A percentile compares a stretch with the other conserved stretches of the same genome.
These are phyloP conservation scores for Pasiphila rectangulata DNA, from an alignment of 2,888 invertebrate genomes.

Conservation along the genomic window DNA sequence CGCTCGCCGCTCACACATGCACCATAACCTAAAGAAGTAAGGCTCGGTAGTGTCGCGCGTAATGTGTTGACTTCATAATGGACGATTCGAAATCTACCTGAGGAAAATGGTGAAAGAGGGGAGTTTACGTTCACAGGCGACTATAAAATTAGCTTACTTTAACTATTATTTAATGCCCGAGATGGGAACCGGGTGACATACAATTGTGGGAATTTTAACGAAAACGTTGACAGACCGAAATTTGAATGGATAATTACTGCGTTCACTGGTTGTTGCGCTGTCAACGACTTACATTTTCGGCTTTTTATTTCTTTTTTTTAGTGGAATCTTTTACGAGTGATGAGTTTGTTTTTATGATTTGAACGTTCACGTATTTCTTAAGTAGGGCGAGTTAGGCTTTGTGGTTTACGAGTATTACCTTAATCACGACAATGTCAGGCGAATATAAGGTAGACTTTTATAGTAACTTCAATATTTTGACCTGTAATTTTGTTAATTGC, in stretches of 20 bases:
- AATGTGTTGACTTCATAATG: conserved; percentile 63
- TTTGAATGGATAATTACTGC: conserved; percentile 62
- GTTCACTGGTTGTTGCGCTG: conserved; percentile 43
- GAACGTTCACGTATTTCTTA: conserved; percentile 8
- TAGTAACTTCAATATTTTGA: not conserved
- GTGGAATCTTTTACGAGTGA: conserved; percentile 22
- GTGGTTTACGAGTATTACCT: not conserved
- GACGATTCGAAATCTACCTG: conserved; percentile 46
- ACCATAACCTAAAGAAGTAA: conserved; percentile 43
- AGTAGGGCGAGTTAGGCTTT: not conserved
- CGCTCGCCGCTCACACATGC: conserved; percentile 23
- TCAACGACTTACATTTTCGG: conserved; percentile 26
- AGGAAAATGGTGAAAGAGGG: conserved; percentile 30
- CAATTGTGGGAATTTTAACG: conserved; percentile 61
- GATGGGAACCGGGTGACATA: conserved; percentile 63
- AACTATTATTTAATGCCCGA: conserved; percentile 71
- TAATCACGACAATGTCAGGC: not conserved
- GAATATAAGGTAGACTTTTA: not conserved
- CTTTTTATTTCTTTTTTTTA: conserved; percentile 24
- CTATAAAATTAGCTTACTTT: conserved; percentile 66
- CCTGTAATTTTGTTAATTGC: conserved; percentile 9
- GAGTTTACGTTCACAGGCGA: conserved; percentile 47
- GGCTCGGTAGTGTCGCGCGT: conserved; percentile 48
- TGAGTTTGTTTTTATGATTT: conserved; percentile 20
- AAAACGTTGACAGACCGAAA: conserved; percentile 52